Base-by-base conservation (phyloP, 1,140 invertebrate genomes). In the Steinernema feltiae region DNA sequence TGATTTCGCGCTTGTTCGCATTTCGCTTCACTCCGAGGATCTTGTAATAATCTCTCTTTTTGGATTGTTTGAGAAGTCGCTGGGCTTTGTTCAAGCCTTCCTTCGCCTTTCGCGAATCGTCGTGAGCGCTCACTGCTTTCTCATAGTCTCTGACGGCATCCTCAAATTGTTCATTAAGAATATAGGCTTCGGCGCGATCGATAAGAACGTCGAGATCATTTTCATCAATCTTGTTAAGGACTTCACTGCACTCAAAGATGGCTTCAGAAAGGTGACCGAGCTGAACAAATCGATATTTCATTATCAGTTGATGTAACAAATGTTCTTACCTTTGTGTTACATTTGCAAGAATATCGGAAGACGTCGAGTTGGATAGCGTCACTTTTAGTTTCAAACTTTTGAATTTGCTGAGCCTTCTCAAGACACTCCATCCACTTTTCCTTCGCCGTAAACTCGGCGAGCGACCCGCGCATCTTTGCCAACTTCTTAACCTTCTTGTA, bases 401-500 rank as follows among this genome's bases (percentile, higher is more conserved):
- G 83, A 46, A 91, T 89, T 84, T 89, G 84, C 21, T 91, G 90
- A 0, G 92, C 92, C 69, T 91, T 90, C 2, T 89, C 87, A 30
- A 94, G 89, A 87, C 97, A 98, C 18, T 91, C 91, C 0, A 88
- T 85, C 88, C 90, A 94, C 80, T 94, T 88, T 70, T 91, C 89
- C 17, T 90, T 87, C 78, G 92, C 91, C 18, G 91, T 89, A 12
- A 89, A 87, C 35, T 90, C 89, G 80, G 93, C 91, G 1, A 93
- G 91, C n/a, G 91, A 89, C 31, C 90, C 88, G 35, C 97, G 83
- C 73, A 92, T 88, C 86, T 96, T 97, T 72, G 92, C 92, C n/a
- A 99, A 89, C 87, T 98, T 97, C 85, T 97, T 97, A 0, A 98
- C 88, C 86, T 94, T 95, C 86, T 98, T 99, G 87, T 99, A 99